A percentile compares a stretch with the other conserved stretches of the same genome.
Conservation (phyloP, 2,888 invertebrate species). For the Pterostichus niger region DNA sequence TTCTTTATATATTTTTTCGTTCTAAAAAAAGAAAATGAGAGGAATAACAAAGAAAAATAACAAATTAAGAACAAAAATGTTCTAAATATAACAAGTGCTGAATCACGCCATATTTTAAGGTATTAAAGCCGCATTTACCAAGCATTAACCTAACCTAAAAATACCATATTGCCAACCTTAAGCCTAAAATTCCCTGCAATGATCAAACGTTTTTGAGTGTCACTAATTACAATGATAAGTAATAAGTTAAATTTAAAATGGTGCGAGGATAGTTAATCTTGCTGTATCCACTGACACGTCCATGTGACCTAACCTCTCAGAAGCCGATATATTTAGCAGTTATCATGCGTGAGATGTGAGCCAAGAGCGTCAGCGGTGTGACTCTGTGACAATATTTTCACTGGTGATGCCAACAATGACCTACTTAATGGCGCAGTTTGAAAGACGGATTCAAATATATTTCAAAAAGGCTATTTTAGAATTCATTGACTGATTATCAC, state of each 20-base stretch:
- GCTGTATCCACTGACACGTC: conserved; percentile 18
- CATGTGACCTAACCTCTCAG: conserved; percentile 13
- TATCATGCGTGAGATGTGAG: conserved; percentile 12
- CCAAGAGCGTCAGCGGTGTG: conserved; percentile 51
- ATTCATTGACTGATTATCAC: not conserved
- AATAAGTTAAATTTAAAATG: conserved; percentile 35
- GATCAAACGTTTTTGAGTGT: conserved; percentile 10
- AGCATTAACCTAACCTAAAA: conserved; percentile 21
- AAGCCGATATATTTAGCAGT: conserved; percentile 27
- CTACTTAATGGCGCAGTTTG: conserved; percentile 47
- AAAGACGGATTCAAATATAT: conserved; percentile 5
- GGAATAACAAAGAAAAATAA: not conserved
- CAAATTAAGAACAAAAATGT: not conserved
- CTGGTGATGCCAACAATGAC: conserved; percentile 64
- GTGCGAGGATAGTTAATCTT: conserved; percentile 30
- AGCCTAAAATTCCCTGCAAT: not conserved
- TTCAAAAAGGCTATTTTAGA: not conserved
- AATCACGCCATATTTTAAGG: conserved; percentile 13
- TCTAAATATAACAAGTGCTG: conserved; percentile 9
- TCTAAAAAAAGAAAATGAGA: too few species aligned
- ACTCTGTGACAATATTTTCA: conserved; percentile 55
- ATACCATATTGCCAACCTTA: conserved; percentile 4
- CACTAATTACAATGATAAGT: conserved; percentile 45
- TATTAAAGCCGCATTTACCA: conserved; percentile 16
- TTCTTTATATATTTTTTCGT: too few species aligned